A percentile compares a stretch with the other conserved stretches of the same genome.
phyloP scores from a whole-genome alignment of 2,888 invertebrate species.

The Eremobia ochroleuca region DNA sequence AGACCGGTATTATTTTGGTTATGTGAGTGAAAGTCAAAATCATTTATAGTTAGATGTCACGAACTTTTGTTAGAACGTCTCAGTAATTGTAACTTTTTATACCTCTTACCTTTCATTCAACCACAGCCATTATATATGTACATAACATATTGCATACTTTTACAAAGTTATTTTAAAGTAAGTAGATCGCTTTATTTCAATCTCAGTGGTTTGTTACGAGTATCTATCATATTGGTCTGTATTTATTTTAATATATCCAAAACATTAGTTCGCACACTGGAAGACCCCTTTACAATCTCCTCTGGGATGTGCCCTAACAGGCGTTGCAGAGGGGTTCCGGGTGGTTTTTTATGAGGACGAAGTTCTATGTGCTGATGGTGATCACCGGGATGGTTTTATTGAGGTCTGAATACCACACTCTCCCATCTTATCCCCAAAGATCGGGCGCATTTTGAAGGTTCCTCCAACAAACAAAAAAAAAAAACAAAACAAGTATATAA shows the following conservation, averaged over 20 bases:
- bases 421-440: no score
- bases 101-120: neutral
- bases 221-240: neutral
- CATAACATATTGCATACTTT: neutral
- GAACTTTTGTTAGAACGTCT: slow-evolving; percentile 6
- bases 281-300: neutral
- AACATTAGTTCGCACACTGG: neutral
- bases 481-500: no score
- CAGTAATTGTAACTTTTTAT: neutral
- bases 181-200: slow-evolving; percentile 2
- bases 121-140: neutral
- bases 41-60: neutral
- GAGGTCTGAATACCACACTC: no score
- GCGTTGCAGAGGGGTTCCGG: no score
- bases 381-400: neutral
- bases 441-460: no score
- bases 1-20: neutral
- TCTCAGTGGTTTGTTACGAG: neutral
- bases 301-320: no score
- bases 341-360: neutral
- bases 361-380: neutral
- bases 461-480: no score
- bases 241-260: neutral
- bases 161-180: neutral
- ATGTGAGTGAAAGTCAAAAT: slow-evolving; percentile 20